A percentile compares a stretch with the other conserved stretches of the same genome.
phyloP scores from a whole-genome alignment of 2,888 invertebrate species.

The Drosophila acutilabella region DNA sequence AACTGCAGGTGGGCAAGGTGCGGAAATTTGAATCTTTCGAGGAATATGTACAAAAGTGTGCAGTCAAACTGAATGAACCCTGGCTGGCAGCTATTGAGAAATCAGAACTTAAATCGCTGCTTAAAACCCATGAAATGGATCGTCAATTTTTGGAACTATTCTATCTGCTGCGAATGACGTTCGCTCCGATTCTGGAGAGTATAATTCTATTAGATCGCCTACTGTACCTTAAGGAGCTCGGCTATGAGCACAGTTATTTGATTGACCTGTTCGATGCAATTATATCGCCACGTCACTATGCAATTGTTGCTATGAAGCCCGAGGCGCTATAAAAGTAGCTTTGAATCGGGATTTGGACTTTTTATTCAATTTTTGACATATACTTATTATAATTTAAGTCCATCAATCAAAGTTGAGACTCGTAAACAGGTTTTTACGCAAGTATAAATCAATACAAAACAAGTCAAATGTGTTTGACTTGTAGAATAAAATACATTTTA shows the following conservation, averaged over 20 bases:
- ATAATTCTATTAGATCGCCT: constrained; percentile 93
- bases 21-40: constrained; percentile 88
- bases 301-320: constrained; percentile 74
- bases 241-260: constrained; percentile 87
- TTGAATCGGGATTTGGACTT: neutral
- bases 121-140: constrained; percentile 84
- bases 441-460: neutral
- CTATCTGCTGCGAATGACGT: constrained; percentile 90
- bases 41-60: constrained; percentile 90
- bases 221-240: constrained; percentile 90
- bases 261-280: constrained; percentile 93
- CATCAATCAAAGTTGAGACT: neutral
- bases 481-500: too few relatives aligned
- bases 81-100: constrained; percentile 83
- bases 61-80: constrained; percentile 86
- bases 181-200: constrained; percentile 93
- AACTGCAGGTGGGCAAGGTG: constrained; percentile 88
- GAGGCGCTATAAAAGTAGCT: too few relatives aligned
- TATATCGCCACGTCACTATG: constrained; percentile 89
- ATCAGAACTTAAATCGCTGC: constrained; percentile 85
- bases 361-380: neutral
- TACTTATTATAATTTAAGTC: constrained; percentile 12
- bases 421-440: constrained; percentile 6
- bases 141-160: constrained; percentile 89
- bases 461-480: neutral